Conservation (phyloP, 2,797 vertebrate genomes). For the Galagoides demidoff region DNA sequence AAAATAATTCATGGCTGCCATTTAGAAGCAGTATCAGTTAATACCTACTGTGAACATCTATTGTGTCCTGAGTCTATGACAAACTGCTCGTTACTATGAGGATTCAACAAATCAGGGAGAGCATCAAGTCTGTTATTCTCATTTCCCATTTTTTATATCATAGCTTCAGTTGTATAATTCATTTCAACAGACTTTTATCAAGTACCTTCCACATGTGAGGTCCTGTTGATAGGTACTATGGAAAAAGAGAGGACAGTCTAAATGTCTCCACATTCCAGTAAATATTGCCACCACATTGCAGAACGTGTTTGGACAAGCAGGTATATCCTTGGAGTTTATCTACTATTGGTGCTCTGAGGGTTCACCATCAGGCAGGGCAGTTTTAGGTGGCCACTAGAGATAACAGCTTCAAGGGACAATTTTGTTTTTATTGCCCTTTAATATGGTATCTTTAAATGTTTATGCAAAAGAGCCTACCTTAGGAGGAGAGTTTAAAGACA, state of each 20-base stretch:
- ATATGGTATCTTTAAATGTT: constrained; percentile 40
- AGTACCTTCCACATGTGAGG: background rate
- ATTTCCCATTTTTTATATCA: background rate
- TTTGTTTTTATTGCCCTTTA: background rate
- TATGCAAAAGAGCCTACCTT: background rate
- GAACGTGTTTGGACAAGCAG: background rate
- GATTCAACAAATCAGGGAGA: background rate
- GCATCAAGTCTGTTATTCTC: background rate
- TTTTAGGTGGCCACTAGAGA: background rate
- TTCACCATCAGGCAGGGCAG: background rate
- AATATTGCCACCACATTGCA: background rate
- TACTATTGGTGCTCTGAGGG: background rate
- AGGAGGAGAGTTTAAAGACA: background rate
- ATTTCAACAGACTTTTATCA: background rate
- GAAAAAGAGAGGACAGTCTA: background rate
- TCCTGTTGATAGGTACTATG: background rate
- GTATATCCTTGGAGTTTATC: background rate
- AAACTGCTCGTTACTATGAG: background rate
- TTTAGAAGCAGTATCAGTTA: background rate
- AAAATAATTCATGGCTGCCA: background rate
- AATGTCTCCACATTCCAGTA: background rate
- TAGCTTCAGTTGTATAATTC: background rate
- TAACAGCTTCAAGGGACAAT: background rate
- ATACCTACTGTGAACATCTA: background rate
- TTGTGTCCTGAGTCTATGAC: background rate